phyloP scores from a whole-genome alignment of 2,113 vertebrate species.

The Strix aluco region DNA sequence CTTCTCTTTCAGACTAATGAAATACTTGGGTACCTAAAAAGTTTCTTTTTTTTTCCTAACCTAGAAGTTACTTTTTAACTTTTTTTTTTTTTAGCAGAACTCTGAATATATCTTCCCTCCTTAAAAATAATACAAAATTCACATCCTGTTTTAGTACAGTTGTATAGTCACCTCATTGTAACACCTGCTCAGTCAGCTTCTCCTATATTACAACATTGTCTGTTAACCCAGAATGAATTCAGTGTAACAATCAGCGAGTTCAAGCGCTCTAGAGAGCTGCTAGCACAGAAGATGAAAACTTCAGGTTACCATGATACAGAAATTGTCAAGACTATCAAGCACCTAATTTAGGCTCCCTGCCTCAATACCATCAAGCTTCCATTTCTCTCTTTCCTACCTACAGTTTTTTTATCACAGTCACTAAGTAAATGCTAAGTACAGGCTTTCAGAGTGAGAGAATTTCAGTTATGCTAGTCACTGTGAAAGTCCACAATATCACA shows the following conservation, averaged over 20 bases:
- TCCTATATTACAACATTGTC: background rate
- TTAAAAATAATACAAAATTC: background rate
- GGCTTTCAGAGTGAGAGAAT: background rate
- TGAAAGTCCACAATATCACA: background rate
- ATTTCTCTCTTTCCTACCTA: background rate
- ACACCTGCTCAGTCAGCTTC: background rate
- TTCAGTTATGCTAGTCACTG: background rate
- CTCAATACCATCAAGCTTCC: background rate
- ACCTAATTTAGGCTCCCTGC: accelerated
- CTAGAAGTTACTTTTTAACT: background rate
- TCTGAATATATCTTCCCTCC: background rate
- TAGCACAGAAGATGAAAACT: background rate
- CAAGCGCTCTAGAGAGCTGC: background rate
- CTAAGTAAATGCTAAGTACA: background rate
- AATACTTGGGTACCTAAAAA: background rate
- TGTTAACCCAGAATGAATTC: background rate
- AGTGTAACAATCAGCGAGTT: background rate
- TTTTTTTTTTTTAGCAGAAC: background rate
- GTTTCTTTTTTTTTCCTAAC: background rate
- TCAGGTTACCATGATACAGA: background rate
- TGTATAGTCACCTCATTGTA: background rate
- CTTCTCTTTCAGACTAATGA: background rate
- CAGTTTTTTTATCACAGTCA: background rate
- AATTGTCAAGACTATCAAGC: background rate
- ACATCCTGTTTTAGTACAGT: background rate